Evolutionary conservation across 1,140 invertebrate species (phyloP), one percentile per base, ranked within the genome.

Genomic region (Drosophila erecta): DNA sequence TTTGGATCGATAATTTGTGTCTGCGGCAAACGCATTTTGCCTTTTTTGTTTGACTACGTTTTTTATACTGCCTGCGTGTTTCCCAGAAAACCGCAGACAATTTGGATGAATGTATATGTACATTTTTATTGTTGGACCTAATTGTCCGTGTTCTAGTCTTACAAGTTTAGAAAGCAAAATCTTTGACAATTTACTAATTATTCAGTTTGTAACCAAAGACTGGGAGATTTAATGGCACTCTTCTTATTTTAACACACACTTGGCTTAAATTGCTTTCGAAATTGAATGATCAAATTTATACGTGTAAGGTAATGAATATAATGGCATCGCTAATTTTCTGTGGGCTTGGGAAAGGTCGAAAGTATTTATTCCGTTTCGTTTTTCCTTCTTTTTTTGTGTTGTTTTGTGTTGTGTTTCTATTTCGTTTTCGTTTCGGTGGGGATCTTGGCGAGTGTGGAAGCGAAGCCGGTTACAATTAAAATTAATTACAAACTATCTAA

Each of bases 401-500:
- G 8, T 58, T 1, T 69, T 5, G 44, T 44, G 46, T 27, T 61
- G n/a, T 22, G 11, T 44, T 62, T 58, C 15, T 47, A 17, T 64
- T 64, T 50, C 49, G 15, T 47, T 14, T 24, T 51, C 30, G 30
- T 51, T 69, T 46, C 47, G 54, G n/a, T 56, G 17, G 59, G 33
- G 43, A 46, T 47, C 24, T 38, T 46, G 72, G 46, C n/a, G 20
- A 44, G 47, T 59, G 33, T 66, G 56, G 71, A 62, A 62, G 59
- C 59, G 40, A 49, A 69, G 49, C 24, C 65, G 67, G 58, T 49
- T 54, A 79, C 64, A 87, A 89, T 86, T 87, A 83, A 84, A 79
- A 79, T 87, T 60, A 85, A 75, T 86, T 79, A 75, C 75, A 66
- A 84, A 84, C 80, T 75, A 84, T 84, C 70, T 84, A 86, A 86